Conservation (phyloP, 2,888 invertebrate genomes). For the Phortica magna region DNA sequence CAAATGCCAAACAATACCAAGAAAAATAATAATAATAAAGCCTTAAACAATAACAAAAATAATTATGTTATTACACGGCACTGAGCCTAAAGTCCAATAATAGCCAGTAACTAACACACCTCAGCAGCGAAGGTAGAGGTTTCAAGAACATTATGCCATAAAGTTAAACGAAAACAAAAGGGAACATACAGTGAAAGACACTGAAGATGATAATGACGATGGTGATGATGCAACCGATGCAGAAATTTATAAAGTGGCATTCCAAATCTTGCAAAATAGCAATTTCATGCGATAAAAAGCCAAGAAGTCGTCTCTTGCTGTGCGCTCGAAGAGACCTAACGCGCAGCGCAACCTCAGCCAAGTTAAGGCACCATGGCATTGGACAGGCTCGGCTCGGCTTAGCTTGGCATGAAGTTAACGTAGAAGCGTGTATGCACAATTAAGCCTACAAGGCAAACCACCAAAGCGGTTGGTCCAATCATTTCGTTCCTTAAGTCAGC, state of each 20-base stretch:
- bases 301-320: conserved; percentile 11
- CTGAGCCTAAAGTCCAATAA: conserved; percentile 26
- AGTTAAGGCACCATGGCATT: background rate
- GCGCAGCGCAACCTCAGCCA: background rate
- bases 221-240: background rate
- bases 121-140: background rate
- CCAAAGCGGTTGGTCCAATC: conserved; percentile 10
- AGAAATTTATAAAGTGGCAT: conserved; percentile 23
- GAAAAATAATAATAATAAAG: background rate
- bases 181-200: too few relatives aligned
- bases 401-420: too few relatives aligned
- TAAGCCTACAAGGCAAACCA: conserved; percentile 35
- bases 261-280: conserved; percentile 26
- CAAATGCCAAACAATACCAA: background rate
- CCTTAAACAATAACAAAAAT: conserved; percentile 28
- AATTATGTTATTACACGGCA: conserved; percentile 33
- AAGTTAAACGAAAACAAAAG: background rate
- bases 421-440: conserved; percentile 27
- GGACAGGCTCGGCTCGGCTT: background rate
- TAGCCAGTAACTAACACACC: conserved; percentile 32
- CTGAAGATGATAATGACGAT: too few relatives aligned
- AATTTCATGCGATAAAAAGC: conserved; percentile 33
- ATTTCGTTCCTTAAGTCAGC: background rate
- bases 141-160: background rate
- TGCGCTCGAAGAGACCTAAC: background rate